These are phyloP conservation scores for Heteromurus nitidus DNA, from an alignment of 2,888 invertebrate genomes.

Conservation along the genomic window DNA sequence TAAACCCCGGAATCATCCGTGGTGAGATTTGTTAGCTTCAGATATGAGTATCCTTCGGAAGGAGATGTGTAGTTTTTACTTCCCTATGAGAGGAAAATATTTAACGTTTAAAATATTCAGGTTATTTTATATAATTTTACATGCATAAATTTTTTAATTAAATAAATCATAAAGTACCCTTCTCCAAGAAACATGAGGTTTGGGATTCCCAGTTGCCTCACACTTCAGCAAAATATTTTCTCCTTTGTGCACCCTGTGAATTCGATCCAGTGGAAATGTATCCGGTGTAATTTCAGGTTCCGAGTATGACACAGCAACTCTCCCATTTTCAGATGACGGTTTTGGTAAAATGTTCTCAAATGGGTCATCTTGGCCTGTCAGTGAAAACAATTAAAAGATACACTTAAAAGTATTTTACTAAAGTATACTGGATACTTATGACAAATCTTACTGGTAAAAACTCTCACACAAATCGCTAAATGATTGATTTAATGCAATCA, in stretches of 20 bases:
- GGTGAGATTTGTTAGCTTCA: constrained; percentile 68
- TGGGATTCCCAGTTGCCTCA: constrained; percentile 71
- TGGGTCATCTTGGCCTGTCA: constrained; percentile 67
- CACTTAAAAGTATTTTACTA: not conserved
- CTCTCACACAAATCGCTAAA: no score
- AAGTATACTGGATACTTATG: no score
- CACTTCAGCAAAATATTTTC: constrained; percentile 64
- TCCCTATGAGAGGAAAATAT: constrained; percentile 51
- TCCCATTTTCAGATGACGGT: constrained; percentile 23
- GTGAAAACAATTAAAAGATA: not conserved
- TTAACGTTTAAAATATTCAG: not conserved
- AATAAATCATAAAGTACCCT: constrained; percentile 56
- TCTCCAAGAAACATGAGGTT: constrained; percentile 70
- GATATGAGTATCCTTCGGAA: constrained; percentile 50
- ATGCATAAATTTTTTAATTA: not conserved
- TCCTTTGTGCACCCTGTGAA: constrained; percentile 52
- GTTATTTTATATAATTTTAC: not conserved
- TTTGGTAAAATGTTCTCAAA: constrained; percentile 65
- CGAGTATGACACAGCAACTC: constrained; percentile 19
- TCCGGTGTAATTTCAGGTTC: constrained; percentile 66
- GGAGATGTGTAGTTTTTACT: constrained; percentile 55
- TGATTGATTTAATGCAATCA: no score
- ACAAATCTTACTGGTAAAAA: no score
- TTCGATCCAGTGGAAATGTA: constrained; percentile 46
- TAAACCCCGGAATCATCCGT: constrained; percentile 67